Conservation (phyloP, 2,113 vertebrate genomes). For the Sceloporus undulatus region DNA sequence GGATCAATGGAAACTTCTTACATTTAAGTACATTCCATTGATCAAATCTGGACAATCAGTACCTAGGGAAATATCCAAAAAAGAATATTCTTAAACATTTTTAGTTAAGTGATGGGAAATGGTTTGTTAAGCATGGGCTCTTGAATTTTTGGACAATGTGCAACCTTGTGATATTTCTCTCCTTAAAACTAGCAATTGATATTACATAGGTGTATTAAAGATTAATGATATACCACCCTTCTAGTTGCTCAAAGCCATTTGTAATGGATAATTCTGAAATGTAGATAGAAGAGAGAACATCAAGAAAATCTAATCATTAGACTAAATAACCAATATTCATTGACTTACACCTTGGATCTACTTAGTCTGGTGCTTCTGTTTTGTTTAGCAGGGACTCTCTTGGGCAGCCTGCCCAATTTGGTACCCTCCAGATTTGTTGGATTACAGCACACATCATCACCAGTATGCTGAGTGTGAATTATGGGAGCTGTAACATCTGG, state of each 20-base stretch:
- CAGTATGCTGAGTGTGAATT: not conserved
- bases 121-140: not conserved
- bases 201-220: not conserved
- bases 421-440: not conserved
- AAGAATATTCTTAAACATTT: not conserved
- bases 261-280: not conserved
- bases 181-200: not conserved
- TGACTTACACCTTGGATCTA: not conserved
- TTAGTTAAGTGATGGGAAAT: not conserved
- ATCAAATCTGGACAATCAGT: not conserved
- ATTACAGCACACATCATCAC: not conserved
- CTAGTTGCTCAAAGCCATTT: not conserved
- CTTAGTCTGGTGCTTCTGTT: not conserved
- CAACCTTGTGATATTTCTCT: not conserved
- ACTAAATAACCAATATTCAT: not conserved
- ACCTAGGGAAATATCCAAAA: not conserved
- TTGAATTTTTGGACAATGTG: not conserved
- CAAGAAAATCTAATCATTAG: not conserved
- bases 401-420: not conserved
- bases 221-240: not conserved
- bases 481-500: not conserved
- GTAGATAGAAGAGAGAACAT: not conserved
- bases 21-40: no score
- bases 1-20: no score
- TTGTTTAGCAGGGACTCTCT: not conserved